Percentiles rank a stretch among this genome's conserved stretches.
These are phyloP conservation scores for Pionites leucogaster DNA, from an alignment of 2,113 vertebrate species.

Conservation along the genomic window DNA sequence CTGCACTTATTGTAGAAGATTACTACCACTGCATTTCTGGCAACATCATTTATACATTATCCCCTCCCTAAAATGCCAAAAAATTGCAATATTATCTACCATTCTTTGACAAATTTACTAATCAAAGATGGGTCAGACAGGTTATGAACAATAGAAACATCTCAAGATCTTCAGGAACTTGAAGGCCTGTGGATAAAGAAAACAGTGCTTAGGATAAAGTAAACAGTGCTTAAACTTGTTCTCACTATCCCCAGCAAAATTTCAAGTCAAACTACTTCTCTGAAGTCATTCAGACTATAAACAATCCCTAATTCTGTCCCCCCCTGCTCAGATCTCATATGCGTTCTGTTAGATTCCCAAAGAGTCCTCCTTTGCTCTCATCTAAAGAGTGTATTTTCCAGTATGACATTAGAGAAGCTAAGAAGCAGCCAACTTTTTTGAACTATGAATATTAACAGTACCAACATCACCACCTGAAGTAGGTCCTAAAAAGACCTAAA, in stretches of 20 bases:
- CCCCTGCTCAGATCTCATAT: neutral
- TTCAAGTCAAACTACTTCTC: neutral
- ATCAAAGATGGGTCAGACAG: neutral
- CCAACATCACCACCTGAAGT: neutral
- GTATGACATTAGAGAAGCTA: neutral
- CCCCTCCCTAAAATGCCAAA: constrained; percentile 18
- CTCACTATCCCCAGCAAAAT: neutral
- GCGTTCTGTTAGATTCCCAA: neutral
- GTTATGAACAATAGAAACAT: neutral
- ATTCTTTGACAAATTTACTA: constrained; percentile 8
- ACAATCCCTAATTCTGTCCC: neutral
- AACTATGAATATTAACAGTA: neutral
- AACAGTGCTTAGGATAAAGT: no score
- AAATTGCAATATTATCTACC: neutral
- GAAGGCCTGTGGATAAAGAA: neutral
- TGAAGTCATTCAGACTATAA: neutral
- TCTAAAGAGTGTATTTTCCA: neutral
- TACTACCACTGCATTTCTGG: neutral
- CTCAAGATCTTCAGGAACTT: neutral
- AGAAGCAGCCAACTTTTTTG: neutral
- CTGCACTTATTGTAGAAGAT: neutral
- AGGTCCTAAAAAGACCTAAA: neutral
- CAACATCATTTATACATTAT: neutral
- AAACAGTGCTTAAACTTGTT: neutral
- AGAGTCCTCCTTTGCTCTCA: neutral